Evolutionary conservation across 2,888 invertebrate species (phyloP), one percentile per base, ranked within the genome.

Genomic region (Polydrusus cervinus): DNA sequence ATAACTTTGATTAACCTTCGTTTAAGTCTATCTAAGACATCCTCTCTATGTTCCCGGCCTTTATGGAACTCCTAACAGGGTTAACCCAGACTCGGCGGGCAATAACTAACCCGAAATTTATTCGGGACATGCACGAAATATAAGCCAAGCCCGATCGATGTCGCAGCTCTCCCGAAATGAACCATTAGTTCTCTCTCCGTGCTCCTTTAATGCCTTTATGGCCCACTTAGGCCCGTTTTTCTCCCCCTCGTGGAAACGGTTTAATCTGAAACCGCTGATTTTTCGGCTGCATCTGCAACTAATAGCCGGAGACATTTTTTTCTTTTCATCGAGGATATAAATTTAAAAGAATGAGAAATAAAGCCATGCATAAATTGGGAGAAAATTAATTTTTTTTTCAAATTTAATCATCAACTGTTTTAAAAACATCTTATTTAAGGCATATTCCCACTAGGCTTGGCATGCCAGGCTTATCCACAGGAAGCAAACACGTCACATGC

Each of bases 91-190:
- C 69, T 74, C 66, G 45, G 62, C 62, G 57, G 60, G 75, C 75
- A 66, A 76, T 76, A 76, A 76, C 76, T 76, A 76, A 69, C 45
- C 69, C 65, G 69, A 76, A 76, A 75, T 75, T 76, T 76, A 76
- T 76, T 76, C 76, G 72, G 76, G 53, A 72, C 76, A 76, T 76
- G 76, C 76, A 72, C 72, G 62, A 72, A 69, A 76, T 76, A 76
- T 72, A 72, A 72, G 76, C 67, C 76, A 72, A 69, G 76, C 76
- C 72, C 72, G 76, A 76, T 76, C 76, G 76, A 65, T 65, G 65
- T 65, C 65, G 65, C 49, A 47, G 30, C 18, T 16, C 30, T 47
- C 49, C 18, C 38, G 16, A 47, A 47, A 47, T 47, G 64, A 64
- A 47, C 65, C 65, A 60, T 60, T 60, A 75, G 75, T 66, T 30